Conservation (phyloP, 2,797 vertebrate species). For the Fistularia commersonii region DNA sequence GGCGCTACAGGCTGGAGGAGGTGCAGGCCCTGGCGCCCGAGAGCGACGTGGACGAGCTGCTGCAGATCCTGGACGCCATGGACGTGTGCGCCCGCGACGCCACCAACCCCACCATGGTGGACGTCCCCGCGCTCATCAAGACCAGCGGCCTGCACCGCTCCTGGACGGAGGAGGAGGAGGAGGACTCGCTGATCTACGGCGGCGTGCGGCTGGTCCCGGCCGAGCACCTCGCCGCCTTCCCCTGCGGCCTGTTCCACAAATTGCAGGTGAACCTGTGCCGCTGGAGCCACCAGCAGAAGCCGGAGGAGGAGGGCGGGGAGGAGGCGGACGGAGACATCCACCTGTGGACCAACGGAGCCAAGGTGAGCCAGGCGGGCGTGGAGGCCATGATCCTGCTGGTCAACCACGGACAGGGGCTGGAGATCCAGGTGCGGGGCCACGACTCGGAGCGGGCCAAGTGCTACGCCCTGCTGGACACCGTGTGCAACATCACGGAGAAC, state of each 20-base stretch:
- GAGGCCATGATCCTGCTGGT: conserved; percentile 93
- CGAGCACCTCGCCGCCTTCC: conserved; percentile 93
- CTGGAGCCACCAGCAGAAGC: conserved; percentile 93
- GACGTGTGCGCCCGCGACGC: conserved; percentile 92
- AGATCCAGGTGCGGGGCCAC: conserved; percentile 91
- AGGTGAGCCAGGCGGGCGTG: conserved; percentile 82
- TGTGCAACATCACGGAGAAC: conserved; percentile 92
- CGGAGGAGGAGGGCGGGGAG: conserved; percentile 77
- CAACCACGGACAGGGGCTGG: conserved; percentile 94
- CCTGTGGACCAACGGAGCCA: conserved; percentile 91
- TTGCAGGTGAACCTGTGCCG: conserved; percentile 96
- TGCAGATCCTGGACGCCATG: conserved; percentile 97
- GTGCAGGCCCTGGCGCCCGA: conserved; percentile 90
- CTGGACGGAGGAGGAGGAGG: conserved; percentile 91
- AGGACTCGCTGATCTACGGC: conserved; percentile 84
- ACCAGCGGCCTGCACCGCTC: conserved; percentile 91
- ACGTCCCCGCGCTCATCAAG: conserved; percentile 94
- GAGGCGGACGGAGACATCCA: conserved; percentile 79
- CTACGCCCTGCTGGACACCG: conserved; percentile 88
- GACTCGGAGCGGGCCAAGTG: conserved; percentile 87
- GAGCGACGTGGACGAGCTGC: conserved; percentile 91
- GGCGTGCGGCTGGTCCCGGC: conserved; percentile 91
- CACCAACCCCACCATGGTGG: conserved; percentile 92
- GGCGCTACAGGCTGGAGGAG: conserved; percentile 93
- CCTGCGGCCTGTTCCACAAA: conserved; percentile 96